phyloP scores from a whole-genome alignment of 2,888 invertebrate genomes.

The Dryococelus australis region DNA sequence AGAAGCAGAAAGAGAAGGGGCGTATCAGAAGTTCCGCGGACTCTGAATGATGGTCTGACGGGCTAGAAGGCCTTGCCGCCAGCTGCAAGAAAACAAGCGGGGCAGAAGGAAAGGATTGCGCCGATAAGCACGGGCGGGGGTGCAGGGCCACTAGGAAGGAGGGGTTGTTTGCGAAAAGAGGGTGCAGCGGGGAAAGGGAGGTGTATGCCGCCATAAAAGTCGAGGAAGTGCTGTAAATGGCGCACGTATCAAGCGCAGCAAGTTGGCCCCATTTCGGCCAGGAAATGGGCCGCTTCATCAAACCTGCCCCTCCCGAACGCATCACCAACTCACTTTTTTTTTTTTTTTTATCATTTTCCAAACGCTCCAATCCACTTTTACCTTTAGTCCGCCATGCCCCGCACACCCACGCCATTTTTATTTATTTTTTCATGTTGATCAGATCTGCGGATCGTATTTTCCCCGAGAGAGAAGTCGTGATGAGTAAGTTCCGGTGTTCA shows the following conservation, averaged over 20 bases:
- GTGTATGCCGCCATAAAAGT: constrained; percentile 16
- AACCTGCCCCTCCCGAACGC: not conserved
- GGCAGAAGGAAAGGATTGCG: not conserved
- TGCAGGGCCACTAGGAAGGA: not conserved
- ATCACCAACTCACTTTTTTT: too few relatives aligned
- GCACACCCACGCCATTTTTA: not conserved
- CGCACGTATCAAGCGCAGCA: not conserved
- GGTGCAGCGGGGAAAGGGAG: not conserved
- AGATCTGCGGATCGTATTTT: constrained; percentile 1
- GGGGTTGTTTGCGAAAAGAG: not conserved
- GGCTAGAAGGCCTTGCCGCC: not conserved
- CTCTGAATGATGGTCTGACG: not conserved
- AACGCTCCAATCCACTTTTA: not conserved
- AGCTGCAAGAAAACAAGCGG: not conserved
- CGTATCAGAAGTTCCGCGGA: not conserved
- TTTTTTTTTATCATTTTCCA: not conserved
- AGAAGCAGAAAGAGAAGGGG: not conserved
- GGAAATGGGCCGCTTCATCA: constrained; percentile 16
- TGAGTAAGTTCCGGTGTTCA: not conserved
- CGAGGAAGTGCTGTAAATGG: constrained; percentile 16
- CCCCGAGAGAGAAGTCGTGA: not conserved
- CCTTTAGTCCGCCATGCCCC: not conserved
- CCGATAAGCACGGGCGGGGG: too few relatives aligned
- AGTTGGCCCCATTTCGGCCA: not conserved
- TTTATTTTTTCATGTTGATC: not conserved